Conservation (phyloP, 2,888 invertebrate species). For the Criorhina ranunculi region DNA sequence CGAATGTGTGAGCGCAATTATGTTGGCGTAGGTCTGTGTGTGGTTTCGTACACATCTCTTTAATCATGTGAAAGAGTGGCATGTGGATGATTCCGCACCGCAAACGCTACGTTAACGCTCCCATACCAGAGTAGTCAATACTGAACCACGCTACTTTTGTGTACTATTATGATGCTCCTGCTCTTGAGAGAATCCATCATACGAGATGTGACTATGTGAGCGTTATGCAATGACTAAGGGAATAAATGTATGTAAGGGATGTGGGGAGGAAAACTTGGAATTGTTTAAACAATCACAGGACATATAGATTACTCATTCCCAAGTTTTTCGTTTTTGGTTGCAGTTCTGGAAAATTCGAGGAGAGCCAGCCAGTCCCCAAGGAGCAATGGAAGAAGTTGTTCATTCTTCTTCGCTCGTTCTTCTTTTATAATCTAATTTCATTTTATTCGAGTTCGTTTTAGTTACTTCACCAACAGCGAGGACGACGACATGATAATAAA, state of each 20-base stretch:
- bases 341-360: conserved; percentile 37
- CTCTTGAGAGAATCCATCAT: conserved; percentile 68
- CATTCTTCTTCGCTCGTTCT: conserved; percentile 47
- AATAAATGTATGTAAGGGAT: conserved; percentile 28
- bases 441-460: conserved; percentile 46
- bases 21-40: conserved; percentile 43
- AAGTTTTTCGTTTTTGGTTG: conserved; percentile 27
- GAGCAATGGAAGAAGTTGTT: conserved; percentile 41
- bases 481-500: conserved; percentile 42
- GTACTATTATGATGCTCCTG: conserved; percentile 67
- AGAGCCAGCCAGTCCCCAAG: neutral
- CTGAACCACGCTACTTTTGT: conserved; percentile 51
- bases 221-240: neutral
- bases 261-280: conserved; percentile 31
- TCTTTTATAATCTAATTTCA: conserved; percentile 60
- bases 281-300: conserved; percentile 61
- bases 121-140: conserved; percentile 51
- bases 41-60: conserved; percentile 30
- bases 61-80: conserved; percentile 40
- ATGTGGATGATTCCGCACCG: conserved; percentile 30
- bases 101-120: conserved; percentile 28
- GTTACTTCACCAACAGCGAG: conserved; percentile 39
- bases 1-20: conserved; percentile 42
- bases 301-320: conserved; percentile 41
- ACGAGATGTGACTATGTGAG: conserved; percentile 47